These are phyloP conservation scores for Elmis aenea DNA, from an alignment of 2,888 invertebrate species.

Conservation along the genomic window DNA sequence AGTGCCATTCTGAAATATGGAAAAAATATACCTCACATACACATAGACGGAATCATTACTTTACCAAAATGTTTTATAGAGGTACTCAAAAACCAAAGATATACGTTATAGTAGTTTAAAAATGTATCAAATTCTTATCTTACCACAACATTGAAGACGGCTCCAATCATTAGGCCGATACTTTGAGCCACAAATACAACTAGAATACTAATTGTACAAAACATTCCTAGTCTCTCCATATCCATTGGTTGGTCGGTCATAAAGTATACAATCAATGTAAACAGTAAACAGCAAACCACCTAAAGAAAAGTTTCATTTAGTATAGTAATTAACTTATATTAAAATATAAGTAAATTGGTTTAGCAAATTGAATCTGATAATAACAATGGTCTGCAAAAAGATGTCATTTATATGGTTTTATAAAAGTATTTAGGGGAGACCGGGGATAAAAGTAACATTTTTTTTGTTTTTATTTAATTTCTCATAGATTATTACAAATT, in stretches of 20 bases:
- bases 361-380: too few species aligned
- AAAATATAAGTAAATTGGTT: too few species aligned
- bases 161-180: constrained; percentile 87
- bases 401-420: too few species aligned
- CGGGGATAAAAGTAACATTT: too few species aligned
- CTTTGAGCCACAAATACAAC: constrained; percentile 89
- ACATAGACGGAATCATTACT: neutral
- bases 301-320: constrained; percentile 35
- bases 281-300: constrained; percentile 65
- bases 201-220: constrained; percentile 74
- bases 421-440: too few species aligned
- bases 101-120: constrained; percentile 5
- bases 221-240: constrained; percentile 74
- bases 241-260: constrained; percentile 90
- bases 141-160: constrained; percentile 79
- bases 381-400: too few species aligned
- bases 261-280: constrained; percentile 72
- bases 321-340: too few species aligned
- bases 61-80: neutral
- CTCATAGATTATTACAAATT: too few species aligned
- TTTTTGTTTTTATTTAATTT: too few species aligned
- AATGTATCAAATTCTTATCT: constrained; percentile 42
- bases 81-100: neutral
- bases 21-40: neutral
- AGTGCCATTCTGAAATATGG: constrained; percentile 75